Evolutionary conservation across 2,113 vertebrate genomes (phyloP).

Genomic region (Hemiprocne comata): DNA sequence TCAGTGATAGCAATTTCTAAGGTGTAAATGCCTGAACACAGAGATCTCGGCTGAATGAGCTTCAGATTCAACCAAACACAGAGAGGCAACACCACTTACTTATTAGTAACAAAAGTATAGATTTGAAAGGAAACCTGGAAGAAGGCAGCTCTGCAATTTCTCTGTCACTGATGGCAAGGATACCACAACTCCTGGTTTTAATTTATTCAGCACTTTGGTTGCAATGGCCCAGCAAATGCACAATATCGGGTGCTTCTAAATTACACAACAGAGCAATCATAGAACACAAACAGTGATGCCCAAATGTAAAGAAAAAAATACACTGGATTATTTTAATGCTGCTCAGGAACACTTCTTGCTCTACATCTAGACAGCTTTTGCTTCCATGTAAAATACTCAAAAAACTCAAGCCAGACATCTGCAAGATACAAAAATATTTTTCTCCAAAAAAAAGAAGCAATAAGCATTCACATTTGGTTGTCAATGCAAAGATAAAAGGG

Average conservation of each 20-base stretch:
- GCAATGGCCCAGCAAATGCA: not conserved
- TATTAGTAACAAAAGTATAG: not conserved
- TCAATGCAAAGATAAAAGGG: conserved; percentile 48
- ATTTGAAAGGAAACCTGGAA: not conserved
- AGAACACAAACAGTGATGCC: fast-evolving
- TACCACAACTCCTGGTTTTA: not conserved
- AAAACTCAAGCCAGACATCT: conserved; percentile 29
- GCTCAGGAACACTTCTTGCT: not conserved
- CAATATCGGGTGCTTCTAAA: not conserved
- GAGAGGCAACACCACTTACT: not conserved
- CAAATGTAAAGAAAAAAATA: not conserved
- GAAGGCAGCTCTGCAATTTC: not conserved
- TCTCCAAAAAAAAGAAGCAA: not conserved
- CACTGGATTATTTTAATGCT: not conserved
- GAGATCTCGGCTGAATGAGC: not conserved
- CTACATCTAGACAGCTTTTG: not conserved
- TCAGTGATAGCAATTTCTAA: not conserved
- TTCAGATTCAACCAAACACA: not conserved
- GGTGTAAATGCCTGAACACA: not conserved
- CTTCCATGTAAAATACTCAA: conserved; percentile 37
- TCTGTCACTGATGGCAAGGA: not conserved
- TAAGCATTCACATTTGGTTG: conserved; percentile 38
- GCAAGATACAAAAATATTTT: conserved; percentile 23
- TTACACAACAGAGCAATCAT: not conserved
- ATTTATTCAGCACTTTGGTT: not conserved